These are phyloP conservation scores for Callionymus lyra DNA, from an alignment of 2,113 vertebrate genomes.

Conservation along the genomic window DNA sequence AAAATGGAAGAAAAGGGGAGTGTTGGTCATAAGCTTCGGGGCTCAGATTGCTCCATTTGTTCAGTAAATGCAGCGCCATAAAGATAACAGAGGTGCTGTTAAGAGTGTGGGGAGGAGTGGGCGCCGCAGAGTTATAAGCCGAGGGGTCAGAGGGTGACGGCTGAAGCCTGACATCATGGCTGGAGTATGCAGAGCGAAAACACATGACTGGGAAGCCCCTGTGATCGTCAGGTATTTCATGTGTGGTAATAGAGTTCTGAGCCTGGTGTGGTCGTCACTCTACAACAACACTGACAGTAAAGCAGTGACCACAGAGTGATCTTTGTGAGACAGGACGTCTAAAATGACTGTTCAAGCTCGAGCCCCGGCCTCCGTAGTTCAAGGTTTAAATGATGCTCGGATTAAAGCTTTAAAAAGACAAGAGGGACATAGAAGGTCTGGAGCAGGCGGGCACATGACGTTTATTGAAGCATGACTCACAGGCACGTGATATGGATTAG, in stretches of 20 bases:
- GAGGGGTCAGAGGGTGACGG: conserved; percentile 41
- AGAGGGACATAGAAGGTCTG: no score
- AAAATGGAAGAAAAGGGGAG: no score
- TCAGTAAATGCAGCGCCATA: no score
- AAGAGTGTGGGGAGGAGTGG: conserved; percentile 8
- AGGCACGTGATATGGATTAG: no score
- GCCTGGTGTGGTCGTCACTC: conserved; percentile 21
- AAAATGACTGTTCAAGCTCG: background rate
- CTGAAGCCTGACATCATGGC: conserved; percentile 51
- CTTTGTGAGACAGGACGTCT: conserved; percentile 8
- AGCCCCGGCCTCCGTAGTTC: no score
- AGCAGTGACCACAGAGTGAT: no score
- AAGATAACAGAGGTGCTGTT: background rate
- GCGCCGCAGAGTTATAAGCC: conserved; percentile 29
- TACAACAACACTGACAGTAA: conserved; percentile 1
- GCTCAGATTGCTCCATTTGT: no score
- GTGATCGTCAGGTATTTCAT: conserved; percentile 41
- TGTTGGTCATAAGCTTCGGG: no score
- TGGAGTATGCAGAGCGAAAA: conserved; percentile 37
- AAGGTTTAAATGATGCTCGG: no score
- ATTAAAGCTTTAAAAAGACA: no score
- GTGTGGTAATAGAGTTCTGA: conserved; percentile 28
- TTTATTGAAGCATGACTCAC: no score
- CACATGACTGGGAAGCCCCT: conserved; percentile 19
- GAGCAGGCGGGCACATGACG: no score